Percentiles rank a stretch among this genome's conserved stretches.
phyloP scores from a whole-genome alignment of 2,797 vertebrate species.

The Helarctos malayanus region DNA sequence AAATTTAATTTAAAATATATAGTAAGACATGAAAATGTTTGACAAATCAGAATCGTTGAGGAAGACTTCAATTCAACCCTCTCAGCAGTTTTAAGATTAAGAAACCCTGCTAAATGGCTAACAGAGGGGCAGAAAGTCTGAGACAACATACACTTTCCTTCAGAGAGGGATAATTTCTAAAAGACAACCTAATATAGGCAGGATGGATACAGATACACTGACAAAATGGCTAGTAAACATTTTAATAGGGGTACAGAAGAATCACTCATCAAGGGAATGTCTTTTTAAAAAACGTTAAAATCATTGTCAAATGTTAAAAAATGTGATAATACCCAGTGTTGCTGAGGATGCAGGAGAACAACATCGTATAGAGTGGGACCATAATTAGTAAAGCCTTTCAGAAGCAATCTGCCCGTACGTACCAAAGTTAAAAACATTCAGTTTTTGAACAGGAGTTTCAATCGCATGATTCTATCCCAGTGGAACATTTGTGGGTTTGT shows the following conservation, averaged over 20 bases:
- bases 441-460: neutral
- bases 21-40: neutral
- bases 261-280: neutral
- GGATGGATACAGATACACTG: neutral
- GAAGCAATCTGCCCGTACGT: neutral
- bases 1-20: conserved; percentile 34
- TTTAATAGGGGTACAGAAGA: neutral
- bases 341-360: neutral
- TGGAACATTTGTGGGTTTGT: neutral
- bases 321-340: neutral
- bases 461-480: neutral
- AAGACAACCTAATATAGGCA: neutral
- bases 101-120: neutral
- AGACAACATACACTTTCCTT: neutral
- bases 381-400: neutral
- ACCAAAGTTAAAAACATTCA: neutral
- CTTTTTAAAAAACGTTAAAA: neutral
- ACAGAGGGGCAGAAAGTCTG: neutral
- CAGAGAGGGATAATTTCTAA: neutral
- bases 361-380: neutral
- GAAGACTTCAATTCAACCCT: neutral
- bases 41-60: neutral
- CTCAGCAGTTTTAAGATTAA: neutral
- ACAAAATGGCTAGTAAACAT: neutral
- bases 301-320: neutral